Evolutionary conservation across 2,888 invertebrate genomes (phyloP), one percentile per base, ranked within the genome.

Genomic region (Ectemnius cavifrons): DNA sequence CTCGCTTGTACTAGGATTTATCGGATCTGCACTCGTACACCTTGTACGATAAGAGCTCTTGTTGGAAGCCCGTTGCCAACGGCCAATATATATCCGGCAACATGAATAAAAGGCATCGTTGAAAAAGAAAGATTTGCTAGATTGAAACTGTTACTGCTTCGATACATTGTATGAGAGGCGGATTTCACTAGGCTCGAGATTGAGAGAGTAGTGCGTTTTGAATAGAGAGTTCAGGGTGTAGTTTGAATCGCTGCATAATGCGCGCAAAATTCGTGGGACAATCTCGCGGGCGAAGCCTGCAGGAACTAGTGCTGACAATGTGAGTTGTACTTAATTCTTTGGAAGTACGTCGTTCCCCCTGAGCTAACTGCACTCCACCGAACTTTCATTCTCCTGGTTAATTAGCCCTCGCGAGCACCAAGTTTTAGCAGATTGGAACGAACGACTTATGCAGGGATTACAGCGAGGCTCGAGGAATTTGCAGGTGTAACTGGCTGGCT

Each of bases 1-100:
- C 76, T 65, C 75, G 76, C 70, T 60, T 75, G 65, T 76, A 75
- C 69, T 70, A 28, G 14, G 47, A 5, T 18, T 14, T 16, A 8
- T 20, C 16, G 4, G 16, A 14, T 52, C 52, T 52, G 52, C 52
- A 52, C 52, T 52, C 52, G 52, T 52, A 16, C 52, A 16, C 16
- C n/a, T 52, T 52, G 16, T 16, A 16, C 52, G 52, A 52, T 52
- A 52, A 52, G 52, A 14, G n/a, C 16, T 5, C 52, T 52, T 52
- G n/a, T 52, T 8, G 37, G 8, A 11, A 37, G n/a, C 8, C 37
- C 11, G 6, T 37, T 8, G 37, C 37, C 37, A 11, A 37, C 11
- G 37, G 37, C 37, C 37, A 37, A 37, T 37, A 37, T 37, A 37
- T 37, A 37, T 37, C 37, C 37, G 8, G 37, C 8, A 37, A 37